phyloP scores from a whole-genome alignment of 2,113 vertebrate species.

The Ibidorhyncha struthersii region DNA sequence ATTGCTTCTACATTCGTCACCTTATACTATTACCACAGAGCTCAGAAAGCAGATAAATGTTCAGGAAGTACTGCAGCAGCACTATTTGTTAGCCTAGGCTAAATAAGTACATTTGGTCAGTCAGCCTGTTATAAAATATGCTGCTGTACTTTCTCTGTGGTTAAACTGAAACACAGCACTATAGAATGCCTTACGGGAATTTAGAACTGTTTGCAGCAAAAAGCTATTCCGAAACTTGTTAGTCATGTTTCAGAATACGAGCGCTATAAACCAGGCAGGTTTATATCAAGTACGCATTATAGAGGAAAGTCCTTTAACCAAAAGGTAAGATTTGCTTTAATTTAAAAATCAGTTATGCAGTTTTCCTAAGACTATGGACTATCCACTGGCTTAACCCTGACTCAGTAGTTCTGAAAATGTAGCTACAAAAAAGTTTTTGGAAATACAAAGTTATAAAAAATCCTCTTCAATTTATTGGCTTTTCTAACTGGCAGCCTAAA shows the following conservation, averaged over 20 bases:
- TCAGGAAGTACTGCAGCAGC: conserved; percentile 6
- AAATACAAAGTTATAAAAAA: neutral
- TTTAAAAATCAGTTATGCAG: neutral
- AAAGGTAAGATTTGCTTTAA: neutral
- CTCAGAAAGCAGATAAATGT: neutral
- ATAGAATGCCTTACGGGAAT: neutral
- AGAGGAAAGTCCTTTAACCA: neutral
- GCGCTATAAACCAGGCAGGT: neutral
- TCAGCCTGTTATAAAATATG: neutral
- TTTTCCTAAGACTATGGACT: neutral
- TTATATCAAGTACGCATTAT: no score
- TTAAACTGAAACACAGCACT: neutral
- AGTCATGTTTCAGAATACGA: neutral
- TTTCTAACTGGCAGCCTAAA: neutral
- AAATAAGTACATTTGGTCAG: neutral
- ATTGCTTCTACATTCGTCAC: accelerated
- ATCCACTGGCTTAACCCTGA: neutral
- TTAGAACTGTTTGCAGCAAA: neutral
- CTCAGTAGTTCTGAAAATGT: neutral
- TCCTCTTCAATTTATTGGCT: neutral
- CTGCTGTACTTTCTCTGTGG: neutral
- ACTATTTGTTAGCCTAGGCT: neutral
- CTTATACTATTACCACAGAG: neutral
- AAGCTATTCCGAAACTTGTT: neutral
- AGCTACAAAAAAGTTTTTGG: neutral